These are phyloP conservation scores for Caenorhabditis sp. DNA, from an alignment of 2,888 invertebrate species.

Conservation along the genomic window DNA sequence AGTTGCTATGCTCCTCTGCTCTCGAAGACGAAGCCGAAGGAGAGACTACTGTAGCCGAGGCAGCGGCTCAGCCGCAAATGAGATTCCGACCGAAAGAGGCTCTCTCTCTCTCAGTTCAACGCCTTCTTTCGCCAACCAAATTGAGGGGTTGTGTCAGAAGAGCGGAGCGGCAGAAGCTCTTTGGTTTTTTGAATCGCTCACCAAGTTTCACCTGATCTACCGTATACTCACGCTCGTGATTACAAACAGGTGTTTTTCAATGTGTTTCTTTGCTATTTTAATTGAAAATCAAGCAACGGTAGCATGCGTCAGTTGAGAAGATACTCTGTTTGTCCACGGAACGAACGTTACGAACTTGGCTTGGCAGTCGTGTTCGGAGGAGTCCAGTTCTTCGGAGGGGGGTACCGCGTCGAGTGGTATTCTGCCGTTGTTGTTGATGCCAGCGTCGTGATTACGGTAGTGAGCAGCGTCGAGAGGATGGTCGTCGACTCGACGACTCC, in stretches of 20 bases:
- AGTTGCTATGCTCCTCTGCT: background rate
- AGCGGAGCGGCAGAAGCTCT: background rate
- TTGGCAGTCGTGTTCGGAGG: slow-evolving; percentile 37
- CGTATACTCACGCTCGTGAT: background rate
- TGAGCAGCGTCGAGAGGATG: slow-evolving; percentile 20
- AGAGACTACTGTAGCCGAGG: slow-evolving; percentile 12
- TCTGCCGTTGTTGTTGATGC: background rate
- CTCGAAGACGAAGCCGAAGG: no score
- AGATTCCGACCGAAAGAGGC: background rate
- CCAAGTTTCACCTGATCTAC: slow-evolving; percentile 12
- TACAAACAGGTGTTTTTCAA: background rate
- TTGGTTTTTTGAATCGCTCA: slow-evolving; percentile 10
- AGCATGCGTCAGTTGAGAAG: background rate
- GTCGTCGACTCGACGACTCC: slow-evolving; percentile 30
- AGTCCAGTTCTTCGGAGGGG: slow-evolving; percentile 48
- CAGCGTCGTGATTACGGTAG: slow-evolving; percentile 34
- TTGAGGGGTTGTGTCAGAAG: slow-evolving; percentile 8
- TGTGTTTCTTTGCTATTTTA: background rate
- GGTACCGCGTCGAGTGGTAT: slow-evolving; percentile 24
- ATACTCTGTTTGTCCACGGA: background rate
- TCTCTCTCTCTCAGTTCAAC: background rate
- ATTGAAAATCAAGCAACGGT: slow-evolving; percentile 11
- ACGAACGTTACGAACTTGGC: slow-evolving; percentile 28
- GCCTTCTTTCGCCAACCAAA: background rate
- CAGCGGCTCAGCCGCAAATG: slow-evolving; percentile 21